These are phyloP conservation scores for Sus scrofa DNA, from an alignment of 2,113 vertebrate genomes.

Conservation along the genomic window T2T-Sscrofa CM000815.6:86575001-86575500, in stretches of 20 bases:
- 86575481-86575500: slow-evolving; percentile 75
- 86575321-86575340: slow-evolving; percentile 62
- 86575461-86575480: background rate
- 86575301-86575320: background rate
- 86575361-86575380: slow-evolving; percentile 90
- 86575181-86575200: background rate
- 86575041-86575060: background rate
- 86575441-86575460: background rate
- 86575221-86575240: slow-evolving; percentile 51
- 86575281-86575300: background rate
- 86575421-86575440: background rate
- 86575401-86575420: slow-evolving; percentile 93
- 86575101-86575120: slow-evolving; percentile 53
- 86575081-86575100: slow-evolving; percentile 10
- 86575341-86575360: slow-evolving; percentile 60
- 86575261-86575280: background rate
- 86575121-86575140: slow-evolving; percentile 75
- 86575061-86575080: background rate
- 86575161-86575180: slow-evolving; percentile 32
- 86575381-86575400: slow-evolving; percentile 95
- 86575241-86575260: background rate
- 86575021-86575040: background rate
- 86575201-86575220: background rate
- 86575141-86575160: slow-evolving; percentile 73
- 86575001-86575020: background rate